A percentile compares a stretch with the other conserved stretches of the same genome.
Evolutionary conservation across 2,113 vertebrate species (phyloP).

Genomic region (Cottus gobio): DNA sequence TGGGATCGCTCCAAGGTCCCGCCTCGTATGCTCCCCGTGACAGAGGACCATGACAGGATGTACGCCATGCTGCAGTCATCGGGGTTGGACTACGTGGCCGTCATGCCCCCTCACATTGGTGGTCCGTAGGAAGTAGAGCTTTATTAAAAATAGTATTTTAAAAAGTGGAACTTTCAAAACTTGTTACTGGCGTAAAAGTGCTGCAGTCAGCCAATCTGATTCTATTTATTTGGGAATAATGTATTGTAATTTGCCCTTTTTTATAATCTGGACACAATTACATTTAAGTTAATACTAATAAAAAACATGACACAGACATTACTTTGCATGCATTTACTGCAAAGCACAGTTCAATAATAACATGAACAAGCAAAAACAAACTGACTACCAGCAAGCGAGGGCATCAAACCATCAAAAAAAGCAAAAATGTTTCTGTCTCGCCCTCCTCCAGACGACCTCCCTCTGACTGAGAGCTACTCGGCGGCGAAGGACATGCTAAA

Average conservation of each 20-base stretch:
- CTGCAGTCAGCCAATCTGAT: neutral
- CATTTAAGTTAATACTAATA: too few relatives aligned
- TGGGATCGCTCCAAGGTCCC: slow-evolving; percentile 92
- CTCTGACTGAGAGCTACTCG: slow-evolving; percentile 85
- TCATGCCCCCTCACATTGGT: slow-evolving; percentile 92
- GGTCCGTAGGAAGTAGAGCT: slow-evolving; percentile 67
- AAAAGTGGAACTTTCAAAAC: accelerated
- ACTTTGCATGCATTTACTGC: neutral
- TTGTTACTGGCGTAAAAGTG: neutral
- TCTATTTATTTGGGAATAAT: neutral
- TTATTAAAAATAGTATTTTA: neutral
- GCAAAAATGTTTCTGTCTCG: neutral
- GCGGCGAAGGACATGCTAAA: slow-evolving; percentile 79
- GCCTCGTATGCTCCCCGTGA: slow-evolving; percentile 82
- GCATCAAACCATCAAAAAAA: too few relatives aligned
- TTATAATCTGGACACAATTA: neutral
- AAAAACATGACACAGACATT: neutral
- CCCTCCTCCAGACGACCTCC: slow-evolving; percentile 81
- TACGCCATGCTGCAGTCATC: slow-evolving; percentile 85
- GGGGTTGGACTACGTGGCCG: slow-evolving; percentile 88
- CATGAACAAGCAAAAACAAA: neutral
- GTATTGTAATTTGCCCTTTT: neutral
- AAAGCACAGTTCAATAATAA: slow-evolving; percentile 3
- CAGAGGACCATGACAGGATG: slow-evolving; percentile 92
- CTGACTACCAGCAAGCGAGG: neutral